phyloP scores from a whole-genome alignment of 2,113 vertebrate genomes.

The Eublepharis macularius region DNA sequence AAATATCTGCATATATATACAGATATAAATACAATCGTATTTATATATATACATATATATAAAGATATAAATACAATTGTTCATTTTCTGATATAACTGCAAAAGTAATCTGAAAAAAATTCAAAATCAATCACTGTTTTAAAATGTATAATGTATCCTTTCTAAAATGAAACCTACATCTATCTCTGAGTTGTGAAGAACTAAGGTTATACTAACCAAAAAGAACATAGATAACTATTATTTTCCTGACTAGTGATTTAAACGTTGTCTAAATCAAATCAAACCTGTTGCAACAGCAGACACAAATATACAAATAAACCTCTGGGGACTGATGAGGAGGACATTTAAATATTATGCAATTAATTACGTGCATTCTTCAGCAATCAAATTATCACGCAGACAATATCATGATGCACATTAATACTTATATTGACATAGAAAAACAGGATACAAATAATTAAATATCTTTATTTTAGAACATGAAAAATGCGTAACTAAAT shows the following conservation, averaged over 20 bases:
- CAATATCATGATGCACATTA: conserved; percentile 42
- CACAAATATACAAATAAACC: background rate
- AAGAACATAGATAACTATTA: too few species aligned
- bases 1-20: too few species aligned
- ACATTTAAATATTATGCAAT: conserved; percentile 28
- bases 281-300: conserved; percentile 10
- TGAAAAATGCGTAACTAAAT: background rate
- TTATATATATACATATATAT: too few species aligned
- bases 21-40: too few species aligned
- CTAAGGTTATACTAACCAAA: too few species aligned
- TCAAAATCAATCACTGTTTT: background rate
- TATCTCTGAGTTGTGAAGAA: too few species aligned
- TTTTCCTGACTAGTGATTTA: too few species aligned
- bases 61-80: too few species aligned
- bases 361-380: conserved; percentile 54
- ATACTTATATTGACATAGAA: background rate
- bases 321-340: conserved; percentile 12
- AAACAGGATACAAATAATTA: too few species aligned
- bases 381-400: conserved; percentile 58
- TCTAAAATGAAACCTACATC: background rate
- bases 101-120: background rate
- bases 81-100: too few species aligned
- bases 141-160: background rate
- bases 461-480: background rate
- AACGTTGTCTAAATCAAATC: too few species aligned